Percentiles rank a stretch among this genome's conserved stretches.
Conservation (phyloP, 2,888 invertebrate species). For the Cistogaster globosa region DNA sequence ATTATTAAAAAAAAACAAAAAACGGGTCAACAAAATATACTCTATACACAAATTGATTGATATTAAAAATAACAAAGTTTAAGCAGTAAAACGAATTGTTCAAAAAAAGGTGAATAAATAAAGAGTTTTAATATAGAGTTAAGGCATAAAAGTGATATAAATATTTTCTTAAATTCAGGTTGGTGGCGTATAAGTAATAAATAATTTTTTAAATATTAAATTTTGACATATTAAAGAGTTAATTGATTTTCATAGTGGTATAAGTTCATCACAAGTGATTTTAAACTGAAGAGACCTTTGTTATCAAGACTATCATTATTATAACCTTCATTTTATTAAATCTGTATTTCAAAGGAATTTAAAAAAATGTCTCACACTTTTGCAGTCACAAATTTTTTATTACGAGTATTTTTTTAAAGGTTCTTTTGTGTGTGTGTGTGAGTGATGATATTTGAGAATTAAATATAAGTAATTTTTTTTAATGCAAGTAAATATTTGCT, state of each 20-base stretch:
- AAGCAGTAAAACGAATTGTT: not conserved
- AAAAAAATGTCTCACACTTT: not conserved
- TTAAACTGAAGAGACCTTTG: constrained; percentile 32
- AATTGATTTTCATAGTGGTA: constrained; percentile 31
- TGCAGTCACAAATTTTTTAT: not conserved
- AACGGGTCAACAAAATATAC: constrained; percentile 57
- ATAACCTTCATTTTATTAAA: not conserved
- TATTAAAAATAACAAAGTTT: constrained; percentile 1
- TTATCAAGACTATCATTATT: not conserved
- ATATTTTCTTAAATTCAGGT: not conserved
- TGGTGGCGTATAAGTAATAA: constrained; percentile 36
- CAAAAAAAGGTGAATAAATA: constrained; percentile 12
- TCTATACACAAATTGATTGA: constrained; percentile 39
- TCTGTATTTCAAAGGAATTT: constrained; percentile 20
- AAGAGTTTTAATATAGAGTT: not conserved
- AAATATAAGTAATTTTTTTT: not conserved
- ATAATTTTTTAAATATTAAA: not conserved
- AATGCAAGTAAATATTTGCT: not conserved
- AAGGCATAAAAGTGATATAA: not conserved
- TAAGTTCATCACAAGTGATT: not conserved
- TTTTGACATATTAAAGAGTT: constrained; percentile 9
- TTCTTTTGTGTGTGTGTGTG: not conserved
- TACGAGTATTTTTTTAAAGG: not conserved
- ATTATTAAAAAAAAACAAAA: constrained; percentile 3
- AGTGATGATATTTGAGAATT: not conserved